Evolutionary conservation across 2,797 vertebrate species (phyloP), one percentile per base, ranked within the genome.

Genomic region (Calcarius lapponicus): DNA sequence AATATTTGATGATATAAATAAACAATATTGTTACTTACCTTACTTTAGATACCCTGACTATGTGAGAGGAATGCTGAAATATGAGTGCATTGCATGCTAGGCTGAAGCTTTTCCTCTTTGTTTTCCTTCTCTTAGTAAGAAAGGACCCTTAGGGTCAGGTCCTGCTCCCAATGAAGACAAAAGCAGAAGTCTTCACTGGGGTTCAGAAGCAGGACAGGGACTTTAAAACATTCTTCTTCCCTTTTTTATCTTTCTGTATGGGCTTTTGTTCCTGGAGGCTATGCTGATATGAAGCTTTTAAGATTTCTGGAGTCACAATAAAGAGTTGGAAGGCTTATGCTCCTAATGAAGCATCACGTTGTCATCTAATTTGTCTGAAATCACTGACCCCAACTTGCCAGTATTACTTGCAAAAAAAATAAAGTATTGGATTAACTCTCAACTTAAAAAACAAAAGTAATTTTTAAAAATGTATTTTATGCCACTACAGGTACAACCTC

Each of bases 201-300:
- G 80, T 78, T 95, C 81, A 96, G 64, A 11, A 88, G 64, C 34
- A 94, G 92, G 88, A 93, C 18, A 36, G 18, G 16, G 79, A 92
- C 45, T 90, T 87, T 56, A 80, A 95, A 94, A 73, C 11, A n/a
- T 65, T n/a, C 48, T 79, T 94, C 90, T 80, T 92, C 31, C 29
- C 36, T 93, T 96, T 96, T 95, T 43, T 60, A 73, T 90, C 56
- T 81, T 69, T 81, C 56, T 70, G 20, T 53, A 65, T 3, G 20
- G 90, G 70, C 42, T 91, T 83, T 91, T 75, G 93, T 43, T 95
- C 88, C 98, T 97, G 93, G 78, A 96, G 97, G 97, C 97, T 86
- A 95, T 31, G 53, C 36, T 84, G 91, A 93, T 70, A 96, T 1
- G 91, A 97, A 92, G 96, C 97, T 98, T 98, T 98, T 97, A 97